phyloP scores from a whole-genome alignment of 2,797 vertebrate genomes.

The Brotula barbata region DNA sequence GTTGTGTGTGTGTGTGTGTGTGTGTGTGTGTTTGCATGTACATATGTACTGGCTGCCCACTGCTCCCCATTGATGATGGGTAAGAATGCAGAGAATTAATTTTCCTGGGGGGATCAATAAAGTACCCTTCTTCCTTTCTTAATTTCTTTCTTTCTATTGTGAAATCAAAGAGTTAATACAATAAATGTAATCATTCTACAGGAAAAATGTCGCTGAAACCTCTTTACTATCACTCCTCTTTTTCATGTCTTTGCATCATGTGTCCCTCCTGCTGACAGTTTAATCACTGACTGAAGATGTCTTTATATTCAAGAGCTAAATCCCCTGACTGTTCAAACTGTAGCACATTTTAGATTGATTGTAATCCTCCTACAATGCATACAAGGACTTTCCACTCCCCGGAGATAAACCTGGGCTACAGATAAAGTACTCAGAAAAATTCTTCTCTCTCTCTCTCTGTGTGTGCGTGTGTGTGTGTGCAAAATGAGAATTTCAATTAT shows the following conservation, averaged over 20 bases:
- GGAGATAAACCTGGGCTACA: slow-evolving; percentile 37
- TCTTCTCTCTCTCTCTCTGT: too few relatives aligned
- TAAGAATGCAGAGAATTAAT: too few relatives aligned
- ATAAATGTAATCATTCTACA: slow-evolving; percentile 1
- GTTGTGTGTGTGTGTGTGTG: too few relatives aligned
- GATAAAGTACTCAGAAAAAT: too few relatives aligned
- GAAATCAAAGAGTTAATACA: too few relatives aligned
- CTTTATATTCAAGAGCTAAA: slow-evolving; percentile 39
- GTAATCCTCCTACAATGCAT: slow-evolving; percentile 27
- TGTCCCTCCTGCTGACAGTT: slow-evolving; percentile 1
- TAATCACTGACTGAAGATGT: slow-evolving; percentile 12
- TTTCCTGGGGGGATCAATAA: too few relatives aligned
- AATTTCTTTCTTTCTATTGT: too few relatives aligned
- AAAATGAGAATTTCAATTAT: slow-evolving; percentile 25
- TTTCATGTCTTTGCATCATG: slow-evolving; percentile 8
- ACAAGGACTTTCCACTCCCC: background rate
- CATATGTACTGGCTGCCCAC: too few relatives aligned
- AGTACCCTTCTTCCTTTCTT: too few relatives aligned
- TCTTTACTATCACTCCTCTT: background rate
- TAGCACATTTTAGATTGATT: slow-evolving; percentile 32
- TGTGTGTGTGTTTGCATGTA: too few relatives aligned
- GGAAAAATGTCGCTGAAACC: background rate
- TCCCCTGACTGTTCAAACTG: slow-evolving; percentile 30
- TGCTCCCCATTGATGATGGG: too few relatives aligned
- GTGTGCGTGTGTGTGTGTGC: slow-evolving; percentile 3